Percentiles rank a stretch among this genome's conserved stretches.
phyloP scores from a whole-genome alignment of 2,113 vertebrate species.

The Camelus bactrianus region DNA sequence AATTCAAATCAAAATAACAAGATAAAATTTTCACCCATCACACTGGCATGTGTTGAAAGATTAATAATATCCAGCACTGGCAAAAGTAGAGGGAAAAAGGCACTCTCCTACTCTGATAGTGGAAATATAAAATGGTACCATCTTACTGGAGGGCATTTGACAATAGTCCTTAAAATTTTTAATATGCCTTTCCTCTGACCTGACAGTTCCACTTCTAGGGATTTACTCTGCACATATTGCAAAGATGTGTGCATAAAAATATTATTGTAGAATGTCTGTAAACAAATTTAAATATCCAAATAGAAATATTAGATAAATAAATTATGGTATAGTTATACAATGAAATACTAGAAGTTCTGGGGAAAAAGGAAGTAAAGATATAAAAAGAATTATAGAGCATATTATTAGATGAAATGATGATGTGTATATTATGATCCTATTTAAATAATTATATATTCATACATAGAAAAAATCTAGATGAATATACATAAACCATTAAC shows the following conservation, averaged over 20 bases:
- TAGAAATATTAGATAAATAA: not conserved
- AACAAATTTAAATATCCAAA: not conserved
- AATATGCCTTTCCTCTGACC: not conserved
- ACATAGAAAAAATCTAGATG: not conserved
- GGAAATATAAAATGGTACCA: not conserved
- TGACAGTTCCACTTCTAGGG: not conserved
- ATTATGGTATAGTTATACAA: not conserved
- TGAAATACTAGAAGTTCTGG: not conserved
- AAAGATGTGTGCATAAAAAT: not conserved
- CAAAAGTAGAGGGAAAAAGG: not conserved
- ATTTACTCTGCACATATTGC: not conserved
- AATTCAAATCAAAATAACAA: conserved; percentile 28
- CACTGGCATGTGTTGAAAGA: not conserved
- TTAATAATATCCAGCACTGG: not conserved
- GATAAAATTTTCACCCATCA: not conserved
- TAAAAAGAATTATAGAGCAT: not conserved
- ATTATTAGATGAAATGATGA: not conserved
- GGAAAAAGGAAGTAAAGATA: not conserved
- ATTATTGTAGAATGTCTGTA: not conserved
- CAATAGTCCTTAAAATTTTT: not conserved
- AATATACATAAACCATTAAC: not conserved
- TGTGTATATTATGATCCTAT: not conserved
- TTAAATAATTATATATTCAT: not conserved
- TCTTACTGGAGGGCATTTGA: not conserved
- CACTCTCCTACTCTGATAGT: not conserved